phyloP scores from a whole-genome alignment of 1,140 invertebrate species.

The Aphidius ervi region DNA sequence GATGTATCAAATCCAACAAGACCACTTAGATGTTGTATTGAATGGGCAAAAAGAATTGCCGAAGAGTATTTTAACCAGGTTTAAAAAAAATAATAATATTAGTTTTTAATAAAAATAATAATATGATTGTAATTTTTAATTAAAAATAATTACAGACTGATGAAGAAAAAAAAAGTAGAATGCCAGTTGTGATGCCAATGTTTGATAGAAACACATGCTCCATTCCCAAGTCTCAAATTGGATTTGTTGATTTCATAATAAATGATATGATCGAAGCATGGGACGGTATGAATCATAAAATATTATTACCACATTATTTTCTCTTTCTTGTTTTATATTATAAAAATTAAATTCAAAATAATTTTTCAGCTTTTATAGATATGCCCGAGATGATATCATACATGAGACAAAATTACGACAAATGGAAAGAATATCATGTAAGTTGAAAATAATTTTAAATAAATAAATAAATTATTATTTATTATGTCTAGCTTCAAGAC shows the following conservation, averaged over 20 bases:
- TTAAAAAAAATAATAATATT: conserved; percentile 12
- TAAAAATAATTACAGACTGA: conserved; percentile 69
- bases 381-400: conserved; percentile 83
- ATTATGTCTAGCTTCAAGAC: conserved; percentile 2
- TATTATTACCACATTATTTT: conserved; percentile 12
- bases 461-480: conserved; percentile 7
- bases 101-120: conserved; percentile 3
- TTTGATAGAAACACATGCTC: conserved; percentile 90
- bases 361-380: conserved; percentile 79
- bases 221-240: conserved; percentile 93
- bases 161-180: conserved; percentile 77
- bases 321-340: conserved; percentile 9
- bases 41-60: conserved; percentile 85
- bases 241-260: conserved; percentile 95
- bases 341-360: conserved; percentile 25
- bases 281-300: conserved; percentile 69
- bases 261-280: conserved; percentile 96
- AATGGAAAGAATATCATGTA: conserved; percentile 75
- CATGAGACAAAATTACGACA: conserved; percentile 81
- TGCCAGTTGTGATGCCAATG: conserved; percentile 95
- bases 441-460: conserved; percentile 23
- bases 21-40: conserved; percentile 76
- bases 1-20: conserved; percentile 93
- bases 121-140: conserved; percentile 10
- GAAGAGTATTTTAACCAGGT: conserved; percentile 91